Base-by-base conservation (phyloP, 2,888 invertebrate species). In the Phengaris arion region DNA sequence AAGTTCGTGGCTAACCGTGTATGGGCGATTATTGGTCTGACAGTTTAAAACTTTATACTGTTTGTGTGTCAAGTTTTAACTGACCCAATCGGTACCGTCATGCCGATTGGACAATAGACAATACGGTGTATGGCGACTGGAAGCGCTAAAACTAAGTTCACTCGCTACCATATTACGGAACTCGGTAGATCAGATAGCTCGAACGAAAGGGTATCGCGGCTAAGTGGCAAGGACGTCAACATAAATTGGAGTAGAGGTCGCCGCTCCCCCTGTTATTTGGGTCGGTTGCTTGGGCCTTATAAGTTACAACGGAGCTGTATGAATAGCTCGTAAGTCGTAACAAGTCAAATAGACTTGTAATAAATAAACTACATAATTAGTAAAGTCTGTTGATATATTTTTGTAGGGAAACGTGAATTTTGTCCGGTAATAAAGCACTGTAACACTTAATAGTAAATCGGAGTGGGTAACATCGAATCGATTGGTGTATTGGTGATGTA, bases 311-410 rank as follows among this genome's bases (percentile, higher is more conserved):
- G 22, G 22, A 22, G 22, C 22, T 22, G 22, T 22, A 22, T 22
- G 22, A 22, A 22, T 22, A 22, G 22, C 22, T 22, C 22, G 22
- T 22, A 22, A 22, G 22, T 22, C 22, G 22, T 22, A 22, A 81
- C 79, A 80, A 59, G 59, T 22, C 59, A 57, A n/a, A 3, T 10
- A 10, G 59, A 3, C 15, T 54, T 54, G 12, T 59, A 22, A 59
- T 59, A 59, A 22, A 22, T 48, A 7, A 48, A 48, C 5, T 2
- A 35, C 2, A 48, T 48, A 48, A 48, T 48, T 48, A 6, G 48
- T 48, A 48, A 6, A 48, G 48, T 48, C 48, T 48, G 48, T 6
- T 48, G 6, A 48, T 48, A 48, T 48, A 48, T 48, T 48, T 48
- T 48, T 48, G 48, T 48, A 48, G 6, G 4, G 48, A 8, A 35